These are phyloP conservation scores for Mormoops blainvillei DNA, from an alignment of 2,113 vertebrate genomes.

Conservation along the genomic window DNA sequence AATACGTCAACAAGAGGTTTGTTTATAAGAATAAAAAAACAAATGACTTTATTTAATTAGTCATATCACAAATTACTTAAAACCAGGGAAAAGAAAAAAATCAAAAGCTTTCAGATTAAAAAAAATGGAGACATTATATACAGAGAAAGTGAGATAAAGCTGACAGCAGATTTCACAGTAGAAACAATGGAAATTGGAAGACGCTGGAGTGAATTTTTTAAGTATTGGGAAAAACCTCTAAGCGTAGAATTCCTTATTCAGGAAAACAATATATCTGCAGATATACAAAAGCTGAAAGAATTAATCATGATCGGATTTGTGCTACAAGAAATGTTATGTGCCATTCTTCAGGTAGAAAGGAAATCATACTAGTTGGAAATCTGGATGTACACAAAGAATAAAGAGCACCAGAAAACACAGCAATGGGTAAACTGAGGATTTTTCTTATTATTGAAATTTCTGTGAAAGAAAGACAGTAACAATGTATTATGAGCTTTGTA, in stretches of 20 bases:
- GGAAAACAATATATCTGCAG: not conserved
- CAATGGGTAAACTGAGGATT: not conserved
- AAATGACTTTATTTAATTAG: not conserved
- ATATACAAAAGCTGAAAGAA: not conserved
- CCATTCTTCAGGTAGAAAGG: not conserved
- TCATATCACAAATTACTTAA: not conserved
- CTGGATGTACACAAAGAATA: not conserved
- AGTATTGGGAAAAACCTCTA: not conserved
- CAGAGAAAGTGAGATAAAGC: not conserved
- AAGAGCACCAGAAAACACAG: not conserved
- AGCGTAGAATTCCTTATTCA: not conserved
- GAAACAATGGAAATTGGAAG: constrained; percentile 3
- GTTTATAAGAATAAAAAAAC: not conserved
- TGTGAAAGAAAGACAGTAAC: not conserved
- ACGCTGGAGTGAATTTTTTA: not conserved
- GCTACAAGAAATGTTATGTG: not conserved
- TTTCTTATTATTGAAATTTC: not conserved
- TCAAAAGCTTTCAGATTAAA: not conserved
- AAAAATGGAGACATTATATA: not conserved
- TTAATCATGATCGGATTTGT: not conserved
- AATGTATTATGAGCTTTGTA: not conserved
- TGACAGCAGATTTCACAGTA: not conserved
- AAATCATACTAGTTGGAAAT: not conserved
- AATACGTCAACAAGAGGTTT: not conserved
- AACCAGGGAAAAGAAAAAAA: not conserved